Evolutionary conservation across 2,113 vertebrate species (phyloP).

Genomic region (Pollachius pollachius): DNA sequence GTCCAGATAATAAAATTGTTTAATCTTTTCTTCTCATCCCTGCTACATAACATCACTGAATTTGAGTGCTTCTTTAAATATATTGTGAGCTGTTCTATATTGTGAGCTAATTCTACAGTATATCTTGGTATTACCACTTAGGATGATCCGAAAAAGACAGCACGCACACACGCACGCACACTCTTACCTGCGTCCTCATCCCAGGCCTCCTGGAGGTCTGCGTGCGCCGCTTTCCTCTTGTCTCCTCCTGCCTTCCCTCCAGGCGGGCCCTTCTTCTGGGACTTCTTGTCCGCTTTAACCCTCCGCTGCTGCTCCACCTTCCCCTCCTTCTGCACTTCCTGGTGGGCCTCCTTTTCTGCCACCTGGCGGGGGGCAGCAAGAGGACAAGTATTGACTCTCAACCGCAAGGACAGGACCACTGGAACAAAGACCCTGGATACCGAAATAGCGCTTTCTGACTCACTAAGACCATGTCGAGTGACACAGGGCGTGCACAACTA

Average conservation of each 20-base stretch:
- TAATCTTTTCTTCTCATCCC: too few relatives aligned
- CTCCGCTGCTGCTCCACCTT: conserved; percentile 80
- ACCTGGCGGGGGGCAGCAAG: conserved; percentile 66
- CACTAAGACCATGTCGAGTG: too few relatives aligned
- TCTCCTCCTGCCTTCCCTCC: conserved; percentile 72
- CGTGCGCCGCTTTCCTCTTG: conserved; percentile 77
- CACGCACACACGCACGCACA: neutral
- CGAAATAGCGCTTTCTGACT: too few relatives aligned
- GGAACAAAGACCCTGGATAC: too few relatives aligned
- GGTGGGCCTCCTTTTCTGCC: conserved; percentile 86
- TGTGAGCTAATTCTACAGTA: neutral
- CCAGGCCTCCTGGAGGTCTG: conserved; percentile 78
- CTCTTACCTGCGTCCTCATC: conserved; percentile 78
- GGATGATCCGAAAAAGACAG: neutral
- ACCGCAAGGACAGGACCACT: too few relatives aligned
- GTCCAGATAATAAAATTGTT: neutral
- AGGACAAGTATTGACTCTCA: too few relatives aligned
- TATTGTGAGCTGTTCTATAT: too few relatives aligned
- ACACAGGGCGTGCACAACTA: too few relatives aligned
- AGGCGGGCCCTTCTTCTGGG: conserved; percentile 77
- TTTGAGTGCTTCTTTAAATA: too few relatives aligned
- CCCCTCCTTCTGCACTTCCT: conserved; percentile 83
- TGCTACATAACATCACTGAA: too few relatives aligned
- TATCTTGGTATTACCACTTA: too few relatives aligned
- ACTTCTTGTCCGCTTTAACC: conserved; percentile 82